Evolutionary conservation across 2,888 invertebrate genomes (phyloP).

Genomic region (Digitonthophagus gazella): DNA sequence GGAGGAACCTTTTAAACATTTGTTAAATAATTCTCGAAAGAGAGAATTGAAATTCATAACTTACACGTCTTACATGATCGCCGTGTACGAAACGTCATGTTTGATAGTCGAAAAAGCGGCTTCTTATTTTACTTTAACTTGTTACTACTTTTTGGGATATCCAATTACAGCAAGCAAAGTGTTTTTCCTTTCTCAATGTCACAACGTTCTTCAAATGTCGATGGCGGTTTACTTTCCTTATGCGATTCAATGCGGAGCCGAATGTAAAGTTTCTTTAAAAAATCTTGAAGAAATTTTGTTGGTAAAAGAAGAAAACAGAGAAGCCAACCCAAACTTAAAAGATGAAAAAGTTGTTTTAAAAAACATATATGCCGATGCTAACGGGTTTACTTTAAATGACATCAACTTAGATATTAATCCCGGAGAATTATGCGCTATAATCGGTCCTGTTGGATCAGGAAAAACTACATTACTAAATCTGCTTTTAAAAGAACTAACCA

Average conservation of each 20-base stretch:
- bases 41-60: slow-evolving; percentile 67
- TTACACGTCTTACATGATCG: slow-evolving; percentile 65
- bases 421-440: slow-evolving; percentile 54
- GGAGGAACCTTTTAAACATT: slow-evolving; percentile 67
- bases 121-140: slow-evolving; percentile 75
- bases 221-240: slow-evolving; percentile 65
- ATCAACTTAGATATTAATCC: slow-evolving; percentile 54
- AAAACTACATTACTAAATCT: slow-evolving; percentile 68
- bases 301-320: slow-evolving; percentile 49
- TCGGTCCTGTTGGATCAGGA: slow-evolving; percentile 68
- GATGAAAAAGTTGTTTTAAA: slow-evolving; percentile 33
- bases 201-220: slow-evolving; percentile 69
- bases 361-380: slow-evolving; percentile 35
- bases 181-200: slow-evolving; percentile 75
- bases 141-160: slow-evolving; percentile 68
- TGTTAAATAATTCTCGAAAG: slow-evolving; percentile 60
- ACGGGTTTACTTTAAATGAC: slow-evolving; percentile 52
- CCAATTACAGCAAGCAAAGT: slow-evolving; percentile 61
- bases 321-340: slow-evolving; percentile 25
- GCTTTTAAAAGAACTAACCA: slow-evolving; percentile 70
- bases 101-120: slow-evolving; percentile 85
- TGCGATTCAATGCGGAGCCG: slow-evolving; percentile 61
- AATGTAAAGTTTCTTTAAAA: slow-evolving; percentile 62
- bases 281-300: slow-evolving; percentile 58
- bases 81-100: slow-evolving; percentile 61